These are phyloP conservation scores for Zeugodacus cucurbitae DNA, from an alignment of 1,140 invertebrate genomes.

Conservation along the genomic window DNA sequence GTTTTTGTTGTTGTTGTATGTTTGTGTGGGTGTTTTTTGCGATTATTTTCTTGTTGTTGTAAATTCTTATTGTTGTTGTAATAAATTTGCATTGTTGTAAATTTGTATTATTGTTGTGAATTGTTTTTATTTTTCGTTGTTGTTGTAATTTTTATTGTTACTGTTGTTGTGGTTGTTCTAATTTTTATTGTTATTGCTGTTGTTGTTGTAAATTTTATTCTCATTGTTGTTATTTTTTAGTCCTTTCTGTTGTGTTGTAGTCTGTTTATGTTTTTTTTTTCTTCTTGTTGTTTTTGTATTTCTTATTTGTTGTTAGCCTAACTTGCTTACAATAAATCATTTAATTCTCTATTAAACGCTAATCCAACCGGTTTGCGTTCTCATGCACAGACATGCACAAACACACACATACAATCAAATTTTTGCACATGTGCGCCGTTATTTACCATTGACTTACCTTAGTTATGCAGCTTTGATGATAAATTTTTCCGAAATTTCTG, in stretches of 20 bases:
- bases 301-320: background rate
- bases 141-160: no score
- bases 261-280: background rate
- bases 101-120: no score
- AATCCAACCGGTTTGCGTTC: background rate
- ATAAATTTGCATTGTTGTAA: background rate
- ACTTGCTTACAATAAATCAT: background rate
- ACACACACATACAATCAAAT: background rate
- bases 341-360: background rate
- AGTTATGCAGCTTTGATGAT: background rate
- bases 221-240: no score
- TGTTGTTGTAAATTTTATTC: no score
- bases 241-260: no score
- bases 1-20: no score
- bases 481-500: background rate
- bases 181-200: no score
- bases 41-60: background rate
- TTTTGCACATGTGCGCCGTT: background rate
- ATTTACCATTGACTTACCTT: background rate
- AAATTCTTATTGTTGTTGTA: background rate
- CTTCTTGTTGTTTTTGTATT: background rate
- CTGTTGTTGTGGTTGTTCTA: no score
- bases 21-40: no score
- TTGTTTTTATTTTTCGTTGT: no score
- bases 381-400: background rate